Evolutionary conservation across 2,113 vertebrate species (phyloP).

Genomic region (Anoplopoma fimbria): DNA sequence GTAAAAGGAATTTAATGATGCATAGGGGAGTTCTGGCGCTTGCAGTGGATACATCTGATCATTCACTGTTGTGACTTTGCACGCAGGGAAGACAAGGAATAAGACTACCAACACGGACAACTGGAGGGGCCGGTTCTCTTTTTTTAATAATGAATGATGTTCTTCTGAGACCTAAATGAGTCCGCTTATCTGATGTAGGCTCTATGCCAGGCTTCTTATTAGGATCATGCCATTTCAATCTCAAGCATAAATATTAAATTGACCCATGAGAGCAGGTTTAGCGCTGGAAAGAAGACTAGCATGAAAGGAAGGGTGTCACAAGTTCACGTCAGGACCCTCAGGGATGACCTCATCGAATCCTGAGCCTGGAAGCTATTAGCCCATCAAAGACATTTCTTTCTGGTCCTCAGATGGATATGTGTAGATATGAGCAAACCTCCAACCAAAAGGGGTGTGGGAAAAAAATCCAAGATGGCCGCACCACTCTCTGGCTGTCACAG

Average conservation of each 20-base stretch:
- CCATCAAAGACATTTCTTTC: neutral
- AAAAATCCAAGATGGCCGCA: slow-evolving; percentile 14
- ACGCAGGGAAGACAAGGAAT: slow-evolving; percentile 31
- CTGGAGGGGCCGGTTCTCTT: slow-evolving; percentile 20
- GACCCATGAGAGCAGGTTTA: neutral
- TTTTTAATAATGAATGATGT: slow-evolving; percentile 51
- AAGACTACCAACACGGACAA: slow-evolving; percentile 42
- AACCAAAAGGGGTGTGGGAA: neutral
- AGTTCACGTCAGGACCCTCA: slow-evolving; percentile 13
- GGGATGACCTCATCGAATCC: slow-evolving; percentile 3
- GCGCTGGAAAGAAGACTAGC: neutral
- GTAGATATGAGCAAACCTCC: slow-evolving; percentile 10
- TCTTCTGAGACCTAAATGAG: slow-evolving; percentile 59
- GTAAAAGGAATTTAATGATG: slow-evolving; percentile 46
- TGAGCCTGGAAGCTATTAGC: neutral
- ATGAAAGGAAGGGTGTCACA: neutral
- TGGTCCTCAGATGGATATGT: neutral
- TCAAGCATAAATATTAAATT: slow-evolving; percentile 30
- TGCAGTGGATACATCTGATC: slow-evolving; percentile 19
- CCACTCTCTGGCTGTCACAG: slow-evolving; percentile 28
- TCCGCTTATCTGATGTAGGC: slow-evolving; percentile 56
- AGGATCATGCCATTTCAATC: slow-evolving; percentile 29
- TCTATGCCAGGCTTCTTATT: slow-evolving; percentile 49
- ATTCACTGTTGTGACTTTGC: neutral
- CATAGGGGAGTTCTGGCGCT: slow-evolving; percentile 14